A percentile compares a stretch with the other conserved stretches of the same genome.
phyloP scores from a whole-genome alignment of 2,888 invertebrate genomes.

The Tromatobia lineatoria region DNA sequence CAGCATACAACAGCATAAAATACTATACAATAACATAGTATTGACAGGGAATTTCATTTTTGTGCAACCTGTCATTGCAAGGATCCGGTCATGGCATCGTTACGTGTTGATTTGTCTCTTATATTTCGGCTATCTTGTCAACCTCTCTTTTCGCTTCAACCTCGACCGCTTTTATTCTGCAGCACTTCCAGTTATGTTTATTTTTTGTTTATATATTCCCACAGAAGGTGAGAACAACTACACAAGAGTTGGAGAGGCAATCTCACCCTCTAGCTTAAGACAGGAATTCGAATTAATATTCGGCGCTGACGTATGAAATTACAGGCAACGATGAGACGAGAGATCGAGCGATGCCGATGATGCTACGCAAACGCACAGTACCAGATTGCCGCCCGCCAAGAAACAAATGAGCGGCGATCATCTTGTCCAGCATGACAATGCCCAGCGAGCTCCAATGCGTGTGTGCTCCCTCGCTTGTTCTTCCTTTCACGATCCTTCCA shows the following conservation, averaged over 20 bases:
- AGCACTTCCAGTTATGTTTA: not conserved
- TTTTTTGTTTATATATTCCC: not conserved
- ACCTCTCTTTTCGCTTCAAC: too few relatives aligned
- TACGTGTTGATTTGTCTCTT: too few relatives aligned
- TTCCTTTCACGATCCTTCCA: constrained; percentile 4
- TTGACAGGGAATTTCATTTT: too few relatives aligned
- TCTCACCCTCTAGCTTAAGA: constrained; percentile 48
- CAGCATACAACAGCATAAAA: too few relatives aligned
- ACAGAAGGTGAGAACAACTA: constrained; percentile 15
- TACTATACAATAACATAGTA: too few relatives aligned
- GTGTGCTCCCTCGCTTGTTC: constrained; percentile 7
- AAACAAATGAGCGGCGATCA: constrained; percentile 83
- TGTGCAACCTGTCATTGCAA: too few relatives aligned
- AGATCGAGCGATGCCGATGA: constrained; percentile 38
- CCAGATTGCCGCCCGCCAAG: constrained; percentile 77
- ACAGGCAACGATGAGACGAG: constrained; percentile 75
- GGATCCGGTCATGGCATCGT: too few relatives aligned
- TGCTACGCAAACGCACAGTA: constrained; percentile 29
- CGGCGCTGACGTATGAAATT: constrained; percentile 85
- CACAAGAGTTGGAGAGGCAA: not conserved
- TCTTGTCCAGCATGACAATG: constrained; percentile 77
- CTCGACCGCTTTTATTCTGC: too few relatives aligned
- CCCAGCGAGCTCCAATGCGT: constrained; percentile 56
- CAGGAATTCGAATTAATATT: constrained; percentile 85
- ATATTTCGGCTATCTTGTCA: too few relatives aligned